Evolutionary conservation across 2,888 invertebrate species (phyloP).

Genomic region (Strigamia transsilvanica): DNA sequence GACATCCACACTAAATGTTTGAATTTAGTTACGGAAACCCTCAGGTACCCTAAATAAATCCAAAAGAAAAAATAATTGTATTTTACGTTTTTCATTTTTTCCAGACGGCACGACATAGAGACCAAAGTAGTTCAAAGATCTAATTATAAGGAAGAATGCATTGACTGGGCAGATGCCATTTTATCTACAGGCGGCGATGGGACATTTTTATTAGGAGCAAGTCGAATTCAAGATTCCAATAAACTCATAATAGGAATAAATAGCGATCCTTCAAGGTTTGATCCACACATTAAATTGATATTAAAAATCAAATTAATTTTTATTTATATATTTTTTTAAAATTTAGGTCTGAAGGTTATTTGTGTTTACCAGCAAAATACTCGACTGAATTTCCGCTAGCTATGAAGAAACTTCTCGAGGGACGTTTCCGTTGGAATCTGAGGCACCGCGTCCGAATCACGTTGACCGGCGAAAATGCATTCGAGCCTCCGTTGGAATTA

Average conservation of each 20-base stretch:
- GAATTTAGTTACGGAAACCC: constrained; percentile 58
- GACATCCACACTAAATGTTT: constrained; percentile 75
- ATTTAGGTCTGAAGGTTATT: constrained; percentile 84
- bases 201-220: constrained; percentile 93
- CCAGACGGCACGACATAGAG: constrained; percentile 74
- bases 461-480: constrained; percentile 74
- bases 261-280: constrained; percentile 80
- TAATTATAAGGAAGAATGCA: constrained; percentile 72
- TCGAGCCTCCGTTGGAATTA: constrained; percentile 74
- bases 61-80: background rate
- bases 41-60: constrained; percentile 56
- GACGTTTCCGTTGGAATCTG: constrained; percentile 78
- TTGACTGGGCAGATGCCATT: constrained; percentile 86
- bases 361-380: constrained; percentile 87
- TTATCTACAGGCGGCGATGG: constrained; percentile 88
- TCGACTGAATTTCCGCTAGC: constrained; percentile 82
- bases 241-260: constrained; percentile 98
- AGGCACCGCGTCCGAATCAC: constrained; percentile 89
- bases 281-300: too few relatives aligned
- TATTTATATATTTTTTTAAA: background rate
- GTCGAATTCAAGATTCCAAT: constrained; percentile 75
- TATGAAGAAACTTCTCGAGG: constrained; percentile 75
- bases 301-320: background rate
- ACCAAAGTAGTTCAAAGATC: constrained; percentile 69
- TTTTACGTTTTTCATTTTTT: background rate